Evolutionary conservation across 2,113 vertebrate genomes (phyloP).

Genomic region (Erpornis zantholeuca): DNA sequence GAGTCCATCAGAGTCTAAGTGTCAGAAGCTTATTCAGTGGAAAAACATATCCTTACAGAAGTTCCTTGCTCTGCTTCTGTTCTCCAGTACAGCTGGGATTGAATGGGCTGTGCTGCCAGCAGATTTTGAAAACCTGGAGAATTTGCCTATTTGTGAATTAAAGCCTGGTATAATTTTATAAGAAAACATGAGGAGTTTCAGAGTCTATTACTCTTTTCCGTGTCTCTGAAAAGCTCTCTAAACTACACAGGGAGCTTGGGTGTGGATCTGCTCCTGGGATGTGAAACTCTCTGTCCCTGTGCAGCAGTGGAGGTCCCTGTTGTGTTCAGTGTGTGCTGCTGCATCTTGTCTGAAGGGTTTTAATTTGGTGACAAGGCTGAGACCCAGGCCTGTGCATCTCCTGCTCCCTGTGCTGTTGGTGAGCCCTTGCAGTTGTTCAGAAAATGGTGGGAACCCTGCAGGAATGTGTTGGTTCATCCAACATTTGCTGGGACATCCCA

Average conservation of each 20-base stretch:
- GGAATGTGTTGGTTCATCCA: not conserved
- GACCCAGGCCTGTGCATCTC: not conserved
- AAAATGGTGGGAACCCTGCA: not conserved
- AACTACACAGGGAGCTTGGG: not conserved
- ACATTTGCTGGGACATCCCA: not conserved
- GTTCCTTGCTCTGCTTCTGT: not conserved
- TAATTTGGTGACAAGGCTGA: not conserved
- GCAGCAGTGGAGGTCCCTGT: rapidly evolving
- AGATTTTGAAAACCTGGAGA: not conserved
- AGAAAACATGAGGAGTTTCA: not conserved
- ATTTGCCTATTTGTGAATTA: not conserved
- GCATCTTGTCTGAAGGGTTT: not conserved
- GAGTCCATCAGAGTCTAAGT: not conserved
- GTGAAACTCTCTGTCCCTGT: not conserved
- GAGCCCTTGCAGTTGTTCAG: not conserved
- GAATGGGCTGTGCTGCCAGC: not conserved
- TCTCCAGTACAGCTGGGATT: not conserved
- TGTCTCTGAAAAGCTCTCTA: not conserved
- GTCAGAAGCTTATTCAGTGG: not conserved
- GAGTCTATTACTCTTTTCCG: not conserved
- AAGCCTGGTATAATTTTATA: not conserved
- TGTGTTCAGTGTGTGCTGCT: not conserved
- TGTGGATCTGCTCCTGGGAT: not conserved
- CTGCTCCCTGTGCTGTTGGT: not conserved
- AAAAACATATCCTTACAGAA: not conserved